Percentiles rank a stretch among this genome's conserved stretches.
phyloP scores from a whole-genome alignment of 1,140 invertebrate species.

The Bombus pascuorum region DNA sequence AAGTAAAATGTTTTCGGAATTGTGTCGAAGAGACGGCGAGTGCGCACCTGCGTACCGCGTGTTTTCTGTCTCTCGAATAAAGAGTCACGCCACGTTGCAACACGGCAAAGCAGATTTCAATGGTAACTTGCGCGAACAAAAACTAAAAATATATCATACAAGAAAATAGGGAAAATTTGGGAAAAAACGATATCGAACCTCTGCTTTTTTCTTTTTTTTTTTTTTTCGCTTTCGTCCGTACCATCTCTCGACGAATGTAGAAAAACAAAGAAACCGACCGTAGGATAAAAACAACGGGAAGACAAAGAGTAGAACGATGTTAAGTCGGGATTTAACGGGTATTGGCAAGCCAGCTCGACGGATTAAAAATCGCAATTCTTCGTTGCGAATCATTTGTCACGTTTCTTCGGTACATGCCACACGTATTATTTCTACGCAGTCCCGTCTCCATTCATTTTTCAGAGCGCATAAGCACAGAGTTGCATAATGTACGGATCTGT shows the following conservation, averaged over 20 bases:
- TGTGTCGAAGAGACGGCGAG: background rate
- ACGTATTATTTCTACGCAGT: background rate
- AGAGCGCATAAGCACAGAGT: no score
- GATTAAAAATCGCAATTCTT: constrained; percentile 4
- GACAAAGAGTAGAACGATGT: background rate
- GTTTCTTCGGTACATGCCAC: background rate
- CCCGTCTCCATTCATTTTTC: background rate
- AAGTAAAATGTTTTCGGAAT: background rate
- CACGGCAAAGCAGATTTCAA: background rate
- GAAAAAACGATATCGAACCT: no score
- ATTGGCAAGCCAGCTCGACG: background rate
- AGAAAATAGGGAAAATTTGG: background rate
- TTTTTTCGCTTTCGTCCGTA: no score
- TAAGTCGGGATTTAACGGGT: background rate
- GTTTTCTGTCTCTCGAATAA: background rate
- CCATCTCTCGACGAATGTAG: background rate
- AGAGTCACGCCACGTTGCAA: background rate
- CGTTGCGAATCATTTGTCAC: background rate
- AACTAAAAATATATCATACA: background rate
- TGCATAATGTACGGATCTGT: no score
- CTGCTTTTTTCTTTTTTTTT: background rate
- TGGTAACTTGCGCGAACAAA: background rate
- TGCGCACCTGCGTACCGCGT: background rate
- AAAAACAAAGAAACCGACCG: background rate
- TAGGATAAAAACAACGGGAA: background rate